Evolutionary conservation across 2,888 invertebrate genomes (phyloP).

Genomic region (Dryadula phaetusa): DNA sequence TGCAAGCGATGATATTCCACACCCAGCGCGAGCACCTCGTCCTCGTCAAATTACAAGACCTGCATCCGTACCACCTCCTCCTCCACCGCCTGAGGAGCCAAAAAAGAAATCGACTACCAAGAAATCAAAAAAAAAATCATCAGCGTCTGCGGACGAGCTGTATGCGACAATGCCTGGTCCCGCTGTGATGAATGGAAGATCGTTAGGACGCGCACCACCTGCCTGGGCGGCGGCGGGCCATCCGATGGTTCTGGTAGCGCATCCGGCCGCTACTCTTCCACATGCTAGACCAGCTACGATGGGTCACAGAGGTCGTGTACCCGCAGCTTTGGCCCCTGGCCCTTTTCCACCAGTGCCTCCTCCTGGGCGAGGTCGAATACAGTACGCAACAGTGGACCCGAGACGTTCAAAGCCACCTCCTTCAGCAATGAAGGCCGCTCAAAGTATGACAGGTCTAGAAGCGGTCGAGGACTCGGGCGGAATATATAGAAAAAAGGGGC

Average conservation of each 20-base stretch:
- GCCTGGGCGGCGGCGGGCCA: constrained; percentile 73
- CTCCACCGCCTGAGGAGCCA: constrained; percentile 88
- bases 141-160: constrained; percentile 84
- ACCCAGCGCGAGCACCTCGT: constrained; percentile 86
- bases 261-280: constrained; percentile 75
- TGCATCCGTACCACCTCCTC: constrained; percentile 93
- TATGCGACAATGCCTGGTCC: constrained; percentile 84
- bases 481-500: constrained; percentile 95
- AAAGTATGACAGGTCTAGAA: constrained; percentile 87
- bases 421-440: constrained; percentile 87
- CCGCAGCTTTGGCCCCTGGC: constrained; percentile 81
- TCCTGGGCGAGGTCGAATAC: constrained; percentile 73
- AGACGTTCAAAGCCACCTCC: constrained; percentile 86
- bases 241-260: constrained; percentile 80
- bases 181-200: constrained; percentile 74
- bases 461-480: constrained; percentile 86
- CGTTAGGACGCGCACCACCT: constrained; percentile 75
- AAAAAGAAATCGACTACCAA: constrained; percentile 85
- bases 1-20: constrained; percentile 87
- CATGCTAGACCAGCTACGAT: constrained; percentile 79
- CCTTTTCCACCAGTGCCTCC: constrained; percentile 73
- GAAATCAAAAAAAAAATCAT: constrained; percentile 83
- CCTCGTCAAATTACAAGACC: constrained; percentile 93
- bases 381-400: constrained; percentile 86
- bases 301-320: constrained; percentile 84